Percentiles rank a stretch among this genome's conserved stretches.
phyloP scores from a whole-genome alignment of 2,797 vertebrate genomes.

The Poecilia velifera region DNA sequence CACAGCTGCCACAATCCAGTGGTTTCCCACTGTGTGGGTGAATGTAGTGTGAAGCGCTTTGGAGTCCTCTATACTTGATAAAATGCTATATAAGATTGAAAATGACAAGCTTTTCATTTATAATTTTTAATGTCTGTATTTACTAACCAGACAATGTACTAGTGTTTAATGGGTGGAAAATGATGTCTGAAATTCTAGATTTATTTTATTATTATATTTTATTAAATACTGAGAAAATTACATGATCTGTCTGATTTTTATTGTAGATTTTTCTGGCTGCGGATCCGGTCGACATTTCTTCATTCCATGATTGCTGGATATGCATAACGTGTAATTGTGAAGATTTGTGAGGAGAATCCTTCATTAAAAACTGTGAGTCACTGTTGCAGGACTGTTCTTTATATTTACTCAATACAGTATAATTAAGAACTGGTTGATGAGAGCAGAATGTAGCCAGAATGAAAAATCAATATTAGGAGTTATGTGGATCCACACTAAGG shows the following conservation, averaged over 20 bases:
- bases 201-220: not conserved
- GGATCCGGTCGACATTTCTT: not conserved
- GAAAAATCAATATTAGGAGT: not conserved
- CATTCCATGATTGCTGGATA: not conserved
- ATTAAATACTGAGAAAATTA: not conserved
- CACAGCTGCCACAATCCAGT: too few relatives aligned
- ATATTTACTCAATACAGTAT: not conserved
- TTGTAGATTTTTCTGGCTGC: not conserved
- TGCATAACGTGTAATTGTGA: constrained; percentile 19
- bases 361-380: constrained; percentile 3
- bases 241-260: not conserved
- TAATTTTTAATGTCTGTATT: not conserved
- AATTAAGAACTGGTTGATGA: not conserved
- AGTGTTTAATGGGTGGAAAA: not conserved
- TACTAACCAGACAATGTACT: not conserved
- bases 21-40: too few relatives aligned
- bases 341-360: not conserved
- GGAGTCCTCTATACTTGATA: too few relatives aligned
- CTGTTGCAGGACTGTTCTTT: not conserved
- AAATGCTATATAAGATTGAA: not conserved
- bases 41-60: too few relatives aligned
- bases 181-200: not conserved
- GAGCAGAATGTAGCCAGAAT: not conserved
- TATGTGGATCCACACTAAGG: not conserved
- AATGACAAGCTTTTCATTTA: not conserved